phyloP scores from a whole-genome alignment of 2,797 vertebrate genomes.

The Margarornis squamiger region DNA sequence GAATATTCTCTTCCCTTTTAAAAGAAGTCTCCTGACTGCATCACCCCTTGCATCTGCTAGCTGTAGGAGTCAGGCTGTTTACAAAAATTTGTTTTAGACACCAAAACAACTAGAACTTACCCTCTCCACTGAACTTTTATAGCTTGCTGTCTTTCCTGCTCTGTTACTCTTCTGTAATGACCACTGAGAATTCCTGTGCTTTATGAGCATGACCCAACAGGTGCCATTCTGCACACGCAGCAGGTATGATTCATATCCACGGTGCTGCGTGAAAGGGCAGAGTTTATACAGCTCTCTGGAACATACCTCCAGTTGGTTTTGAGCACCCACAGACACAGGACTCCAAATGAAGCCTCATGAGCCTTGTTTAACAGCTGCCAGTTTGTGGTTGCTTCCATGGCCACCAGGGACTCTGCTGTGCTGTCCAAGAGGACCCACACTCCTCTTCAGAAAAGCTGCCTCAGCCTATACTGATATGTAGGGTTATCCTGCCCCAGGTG shows the following conservation, averaged over 20 bases:
- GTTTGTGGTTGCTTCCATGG: background rate
- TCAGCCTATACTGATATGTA: background rate
- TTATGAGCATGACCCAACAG: background rate
- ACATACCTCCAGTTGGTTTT: background rate
- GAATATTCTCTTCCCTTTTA: background rate
- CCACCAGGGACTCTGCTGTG: background rate
- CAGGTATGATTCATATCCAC: background rate
- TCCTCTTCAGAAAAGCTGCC: background rate
- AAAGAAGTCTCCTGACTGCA: background rate
- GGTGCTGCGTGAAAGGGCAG: rapidly evolving
- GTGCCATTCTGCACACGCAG: background rate
- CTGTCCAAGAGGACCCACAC: background rate
- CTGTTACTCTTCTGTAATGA: background rate
- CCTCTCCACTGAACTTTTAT: background rate
- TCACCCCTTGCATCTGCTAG: background rate
- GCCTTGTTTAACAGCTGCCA: background rate
- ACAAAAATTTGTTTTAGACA: background rate
- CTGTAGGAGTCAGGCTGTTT: background rate
- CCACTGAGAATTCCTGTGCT: background rate
- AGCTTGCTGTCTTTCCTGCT: background rate
- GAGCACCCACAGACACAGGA: background rate
- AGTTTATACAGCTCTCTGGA: background rate
- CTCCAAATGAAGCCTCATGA: background rate
- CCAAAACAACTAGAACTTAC: background rate
- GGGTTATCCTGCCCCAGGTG: background rate